Conservation (phyloP, 2,888 invertebrate species). For the Leptinotarsa tumamoca region DNA sequence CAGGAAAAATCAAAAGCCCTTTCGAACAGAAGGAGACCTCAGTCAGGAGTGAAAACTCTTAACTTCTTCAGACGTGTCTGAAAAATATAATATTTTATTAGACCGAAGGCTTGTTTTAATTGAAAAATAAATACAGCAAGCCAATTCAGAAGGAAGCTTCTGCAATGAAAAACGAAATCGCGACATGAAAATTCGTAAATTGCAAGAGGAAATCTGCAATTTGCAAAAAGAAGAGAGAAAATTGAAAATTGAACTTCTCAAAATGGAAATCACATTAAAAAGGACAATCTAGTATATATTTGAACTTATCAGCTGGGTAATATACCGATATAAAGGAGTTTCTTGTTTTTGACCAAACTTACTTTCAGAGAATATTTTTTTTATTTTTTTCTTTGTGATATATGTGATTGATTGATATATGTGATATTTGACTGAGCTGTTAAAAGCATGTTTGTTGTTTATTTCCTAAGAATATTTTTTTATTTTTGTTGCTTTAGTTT, state of each 20-base stretch:
- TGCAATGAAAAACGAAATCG: neutral
- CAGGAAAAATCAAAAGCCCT: no score
- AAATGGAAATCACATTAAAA: neutral
- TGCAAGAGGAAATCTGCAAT: constrained; percentile 1
- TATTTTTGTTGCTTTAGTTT: no score
- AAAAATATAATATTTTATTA: constrained; percentile 12
- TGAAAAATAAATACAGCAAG: constrained; percentile 7
- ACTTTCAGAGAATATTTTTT: neutral
- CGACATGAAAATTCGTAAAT: neutral
- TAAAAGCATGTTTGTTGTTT: no score
- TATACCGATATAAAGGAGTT: neutral
- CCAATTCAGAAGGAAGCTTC: neutral
- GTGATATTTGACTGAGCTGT: no score
- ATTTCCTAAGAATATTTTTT: no score
- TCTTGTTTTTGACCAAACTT: neutral
- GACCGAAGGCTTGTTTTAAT: constrained; percentile 2
- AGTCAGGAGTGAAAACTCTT: neutral
- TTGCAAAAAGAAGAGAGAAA: neutral
- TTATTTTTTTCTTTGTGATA: no score
- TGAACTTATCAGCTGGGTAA: neutral
- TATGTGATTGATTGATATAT: no score
- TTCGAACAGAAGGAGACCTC: no score
- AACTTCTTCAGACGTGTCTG: constrained; percentile 10
- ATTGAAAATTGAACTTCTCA: constrained; percentile 8
- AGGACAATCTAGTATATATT: neutral